phyloP scores from a whole-genome alignment of 2,113 vertebrate genomes.

The Pelecanoides urinatrix region DNA sequence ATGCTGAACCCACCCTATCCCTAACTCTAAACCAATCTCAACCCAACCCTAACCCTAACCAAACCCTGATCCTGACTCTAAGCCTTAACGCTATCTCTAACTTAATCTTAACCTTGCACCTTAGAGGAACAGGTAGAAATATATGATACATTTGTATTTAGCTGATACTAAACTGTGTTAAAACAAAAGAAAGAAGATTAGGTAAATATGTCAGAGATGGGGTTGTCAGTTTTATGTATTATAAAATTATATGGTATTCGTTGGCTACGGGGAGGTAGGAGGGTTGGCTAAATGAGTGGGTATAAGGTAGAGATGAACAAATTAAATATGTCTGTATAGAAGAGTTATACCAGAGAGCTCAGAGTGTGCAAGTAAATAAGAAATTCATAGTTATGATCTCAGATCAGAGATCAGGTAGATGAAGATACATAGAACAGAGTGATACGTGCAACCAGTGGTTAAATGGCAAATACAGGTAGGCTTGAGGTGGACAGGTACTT shows the following conservation, averaged over 20 bases:
- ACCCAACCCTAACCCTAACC: neutral
- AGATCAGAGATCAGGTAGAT: neutral
- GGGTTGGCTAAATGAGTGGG: neutral
- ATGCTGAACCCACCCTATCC: neutral
- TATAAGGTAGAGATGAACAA: neutral
- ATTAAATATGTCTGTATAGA: neutral
- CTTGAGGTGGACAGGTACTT: neutral
- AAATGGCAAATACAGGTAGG: neutral
- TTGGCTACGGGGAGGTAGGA: neutral
- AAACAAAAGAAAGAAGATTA: neutral
- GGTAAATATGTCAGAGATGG: neutral
- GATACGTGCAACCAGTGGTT: neutral
- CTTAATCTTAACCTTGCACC: neutral
- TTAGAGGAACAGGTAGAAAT: neutral
- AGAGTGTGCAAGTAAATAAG: neutral
- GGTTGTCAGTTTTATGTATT: neutral
- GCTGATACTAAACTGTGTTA: neutral
- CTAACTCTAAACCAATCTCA: neutral
- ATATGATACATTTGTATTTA: neutral
- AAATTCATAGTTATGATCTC: neutral
- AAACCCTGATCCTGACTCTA: neutral
- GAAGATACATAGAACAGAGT: neutral
- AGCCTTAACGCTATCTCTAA: neutral
- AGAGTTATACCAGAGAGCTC: neutral
- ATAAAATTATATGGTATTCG: neutral